Evolutionary conservation across 1,140 invertebrate genomes (phyloP).

Genomic region (Cherax quadricarinatus): DNA sequence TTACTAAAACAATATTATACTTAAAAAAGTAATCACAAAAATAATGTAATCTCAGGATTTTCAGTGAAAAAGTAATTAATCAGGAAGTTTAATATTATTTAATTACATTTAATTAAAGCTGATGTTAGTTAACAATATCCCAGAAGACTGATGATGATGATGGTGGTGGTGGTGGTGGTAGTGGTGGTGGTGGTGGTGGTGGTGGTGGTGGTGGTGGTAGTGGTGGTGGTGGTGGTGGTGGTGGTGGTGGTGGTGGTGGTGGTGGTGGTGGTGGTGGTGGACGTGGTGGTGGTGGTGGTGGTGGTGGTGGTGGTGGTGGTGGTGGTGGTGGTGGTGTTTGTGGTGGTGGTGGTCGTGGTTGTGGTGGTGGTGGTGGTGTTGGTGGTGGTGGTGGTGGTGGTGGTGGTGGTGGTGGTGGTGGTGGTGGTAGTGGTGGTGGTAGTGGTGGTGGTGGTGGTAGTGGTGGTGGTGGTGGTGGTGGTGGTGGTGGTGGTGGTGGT

Average conservation of each 20-base stretch:
- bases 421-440: background rate
- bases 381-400: background rate
- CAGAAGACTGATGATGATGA: too few relatives aligned
- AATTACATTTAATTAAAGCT: too few relatives aligned
- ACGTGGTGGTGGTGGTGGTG: background rate
- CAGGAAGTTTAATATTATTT: too few relatives aligned
- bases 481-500: background rate
- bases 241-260: background rate
- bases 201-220: too few relatives aligned
- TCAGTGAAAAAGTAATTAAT: too few relatives aligned
- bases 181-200: too few relatives aligned
- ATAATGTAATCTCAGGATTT: too few relatives aligned
- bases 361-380: background rate
- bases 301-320: slow-evolving; percentile 3
- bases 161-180: too few relatives aligned
- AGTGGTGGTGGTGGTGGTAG: background rate
- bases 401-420: background rate
- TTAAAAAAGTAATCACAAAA: too few relatives aligned
- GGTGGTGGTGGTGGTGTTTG: background rate
- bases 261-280: slow-evolving; percentile 5
- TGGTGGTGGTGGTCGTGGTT: too few relatives aligned
- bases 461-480: slow-evolving; percentile 3
- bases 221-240: background rate
- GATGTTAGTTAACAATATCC: too few relatives aligned
- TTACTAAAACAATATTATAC: too few relatives aligned